Base-by-base conservation (phyloP, 2,888 invertebrate genomes). In the Tholera decimalis region DNA sequence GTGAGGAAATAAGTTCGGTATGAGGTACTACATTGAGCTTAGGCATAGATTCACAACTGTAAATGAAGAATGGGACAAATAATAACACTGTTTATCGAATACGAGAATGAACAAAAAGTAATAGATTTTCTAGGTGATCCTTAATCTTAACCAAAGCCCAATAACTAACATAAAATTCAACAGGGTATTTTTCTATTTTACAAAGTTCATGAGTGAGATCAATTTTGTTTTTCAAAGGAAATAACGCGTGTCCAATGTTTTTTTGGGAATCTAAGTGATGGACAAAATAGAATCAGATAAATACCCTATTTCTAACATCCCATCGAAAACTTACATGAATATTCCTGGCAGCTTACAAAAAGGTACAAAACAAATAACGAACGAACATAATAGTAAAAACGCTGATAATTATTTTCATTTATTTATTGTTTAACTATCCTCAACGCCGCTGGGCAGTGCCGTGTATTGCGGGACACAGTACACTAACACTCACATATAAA, bases 341-440 rank as follows among this genome's bases (percentile, higher is more conserved):
- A 15, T 79, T 90, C 92, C 91, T 86, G 83, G 93, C 90, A 76
- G 91, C 93, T 86, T 87, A 74, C 24, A 54, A 73, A 64, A 15
- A 58, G 67, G 69, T 71, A 58, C 35, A 61, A 58, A 76, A 75
- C 51, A 76, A 66, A 61, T n/a, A 70, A 80, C 33, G 9, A 61
- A 46, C 59, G 55, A 71, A 83, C 66, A 53, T 43, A 80, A 77
- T 47, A 80, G 70, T 75, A 63, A 81, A 79, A 81, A 57, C 67
- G 6, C 71, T 73, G 28, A 8, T 85, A 5, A 47, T 28, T 79
- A 83, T 80, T 90, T 91, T 88, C 85, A 89, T 91, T 92, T 90
- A 92, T 93, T 94, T 91, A 93, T 93, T 89, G 87, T 91, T 92
- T 92, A 93, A 92, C 92, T 93, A 93, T 82, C 89, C 93, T 91